Evolutionary conservation across 2,797 vertebrate species (phyloP), one percentile per base, ranked within the genome.

Genomic region (Labeo calbasu): DNA sequence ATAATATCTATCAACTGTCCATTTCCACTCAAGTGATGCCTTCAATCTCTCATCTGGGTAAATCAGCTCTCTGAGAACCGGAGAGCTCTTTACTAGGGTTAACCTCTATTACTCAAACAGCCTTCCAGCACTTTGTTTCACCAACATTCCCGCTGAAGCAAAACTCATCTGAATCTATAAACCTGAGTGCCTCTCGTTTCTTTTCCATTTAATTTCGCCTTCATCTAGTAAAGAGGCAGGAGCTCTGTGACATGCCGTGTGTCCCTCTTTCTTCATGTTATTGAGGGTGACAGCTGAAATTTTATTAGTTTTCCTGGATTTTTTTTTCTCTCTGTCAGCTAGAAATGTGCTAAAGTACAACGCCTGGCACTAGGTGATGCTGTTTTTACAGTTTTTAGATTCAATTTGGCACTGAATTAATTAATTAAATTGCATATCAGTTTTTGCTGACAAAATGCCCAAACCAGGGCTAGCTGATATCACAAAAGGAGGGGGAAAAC

Each of bases 181-280:
- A 84, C 77, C 73, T 87, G 87, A 93, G 90, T 86, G 88, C 86
- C 86, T 92, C 91, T 89, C 90, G 88, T 90, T 70, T 55, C 40
- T 61, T 43, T 50, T 80, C 59, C 75, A 86, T 91, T 92, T 88
- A 90, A 78, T 73, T 89, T 85, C 85, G 84, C 88, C 89, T 91
- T 92, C 90, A 90, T 94, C 93, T 90, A 88, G 90, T 89, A 92
- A 84, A 94, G 88, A 88, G 88, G 76, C 14, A 66, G 86, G 61
- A 82, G 90, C 90, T 82, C 82, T 79, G 88, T 63, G 83, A 88
- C 89, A 91, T 76, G 89, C 84, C 87, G 88, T 87, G 87, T 40
- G 84, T 91, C 88, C 78, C 86, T 70, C 88, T 83, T 87, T 86
- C 87, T 83, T 78, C 46, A 85, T 91, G 86, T 84, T 84, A 92